A percentile compares a stretch with the other conserved stretches of the same genome.
Evolutionary conservation across 1,140 invertebrate genomes (phyloP).

Genomic region (Anthonomus grandis): DNA sequence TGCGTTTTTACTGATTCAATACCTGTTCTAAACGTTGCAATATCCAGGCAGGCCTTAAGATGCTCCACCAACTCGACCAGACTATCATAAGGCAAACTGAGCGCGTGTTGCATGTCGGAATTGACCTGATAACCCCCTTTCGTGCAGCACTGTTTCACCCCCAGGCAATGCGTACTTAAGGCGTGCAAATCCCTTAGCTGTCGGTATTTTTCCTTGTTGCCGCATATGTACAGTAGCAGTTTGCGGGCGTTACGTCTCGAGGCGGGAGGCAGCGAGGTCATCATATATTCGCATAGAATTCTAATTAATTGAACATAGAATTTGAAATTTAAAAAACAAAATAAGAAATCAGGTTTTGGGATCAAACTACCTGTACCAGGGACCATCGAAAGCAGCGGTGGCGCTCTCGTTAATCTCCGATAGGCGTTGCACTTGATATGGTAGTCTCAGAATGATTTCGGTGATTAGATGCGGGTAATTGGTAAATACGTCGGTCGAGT

Average conservation of each 20-base stretch:
- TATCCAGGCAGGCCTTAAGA: constrained; percentile 90
- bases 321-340: neutral
- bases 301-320: constrained; percentile 40
- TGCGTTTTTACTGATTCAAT: neutral
- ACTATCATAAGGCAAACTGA: constrained; percentile 75
- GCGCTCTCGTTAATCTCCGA: constrained; percentile 57
- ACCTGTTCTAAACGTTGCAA: constrained; percentile 78
- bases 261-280: constrained; percentile 80
- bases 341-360: neutral
- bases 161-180: constrained; percentile 65
- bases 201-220: constrained; percentile 93
- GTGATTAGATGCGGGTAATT: constrained; percentile 90
- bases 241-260: constrained; percentile 81
- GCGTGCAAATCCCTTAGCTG: constrained; percentile 91
- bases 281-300: constrained; percentile 94
- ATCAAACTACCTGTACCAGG: constrained; percentile 58
- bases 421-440: constrained; percentile 87
- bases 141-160: constrained; percentile 58
- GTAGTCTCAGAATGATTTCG: constrained; percentile 89
- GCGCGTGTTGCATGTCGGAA: constrained; percentile 48
- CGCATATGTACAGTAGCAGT: constrained; percentile 88
- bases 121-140: constrained; percentile 57
- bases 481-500: constrained; percentile 89
- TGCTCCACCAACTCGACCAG: constrained; percentile 92
- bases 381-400: constrained; percentile 56